Evolutionary conservation across 2,888 invertebrate species (phyloP).

Genomic region (Drosophila kokeensis): DNA sequence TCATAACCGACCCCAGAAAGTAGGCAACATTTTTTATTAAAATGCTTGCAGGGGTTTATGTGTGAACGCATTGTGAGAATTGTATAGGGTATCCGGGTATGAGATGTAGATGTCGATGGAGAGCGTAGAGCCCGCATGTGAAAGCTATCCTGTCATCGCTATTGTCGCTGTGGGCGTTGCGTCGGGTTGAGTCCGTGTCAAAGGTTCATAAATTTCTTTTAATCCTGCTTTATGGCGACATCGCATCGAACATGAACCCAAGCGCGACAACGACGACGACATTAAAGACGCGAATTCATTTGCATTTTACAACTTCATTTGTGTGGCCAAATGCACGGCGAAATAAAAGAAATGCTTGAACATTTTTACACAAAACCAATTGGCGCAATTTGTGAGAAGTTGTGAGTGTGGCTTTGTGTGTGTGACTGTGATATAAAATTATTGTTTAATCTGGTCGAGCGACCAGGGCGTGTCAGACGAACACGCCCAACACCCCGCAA

Average conservation of each 20-base stretch:
- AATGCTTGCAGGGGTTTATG: conserved; percentile 53
- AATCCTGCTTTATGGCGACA: conserved; percentile 80
- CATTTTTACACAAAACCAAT: conserved; percentile 68
- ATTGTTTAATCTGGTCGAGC: conserved; percentile 68
- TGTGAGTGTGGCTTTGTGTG: conserved; percentile 16
- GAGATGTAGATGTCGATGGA: not conserved
- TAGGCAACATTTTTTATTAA: conserved; percentile 50
- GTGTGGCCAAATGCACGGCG: conserved; percentile 52
- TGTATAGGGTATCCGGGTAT: not conserved
- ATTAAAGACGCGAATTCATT: conserved; percentile 63
- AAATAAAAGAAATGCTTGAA: conserved; percentile 67
- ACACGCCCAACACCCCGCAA: conserved; percentile 30
- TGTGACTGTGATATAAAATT: conserved; percentile 54
- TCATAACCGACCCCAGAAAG: conserved; percentile 26
- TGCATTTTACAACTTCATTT: conserved; percentile 80
- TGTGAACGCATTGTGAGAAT: conserved; percentile 16
- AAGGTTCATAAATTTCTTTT: conserved; percentile 80
- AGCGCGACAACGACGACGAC: conserved; percentile 53
- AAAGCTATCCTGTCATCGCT: conserved; percentile 62
- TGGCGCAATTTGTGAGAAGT: conserved; percentile 51
- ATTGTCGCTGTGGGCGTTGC: conserved; percentile 29
- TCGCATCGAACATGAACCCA: conserved; percentile 81
- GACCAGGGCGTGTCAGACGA: conserved; percentile 47
- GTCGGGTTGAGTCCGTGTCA: conserved; percentile 67
- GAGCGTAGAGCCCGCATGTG: conserved; percentile 48